Conservation (phyloP, 2,888 invertebrate species). For the Thyatira batis region DNA sequence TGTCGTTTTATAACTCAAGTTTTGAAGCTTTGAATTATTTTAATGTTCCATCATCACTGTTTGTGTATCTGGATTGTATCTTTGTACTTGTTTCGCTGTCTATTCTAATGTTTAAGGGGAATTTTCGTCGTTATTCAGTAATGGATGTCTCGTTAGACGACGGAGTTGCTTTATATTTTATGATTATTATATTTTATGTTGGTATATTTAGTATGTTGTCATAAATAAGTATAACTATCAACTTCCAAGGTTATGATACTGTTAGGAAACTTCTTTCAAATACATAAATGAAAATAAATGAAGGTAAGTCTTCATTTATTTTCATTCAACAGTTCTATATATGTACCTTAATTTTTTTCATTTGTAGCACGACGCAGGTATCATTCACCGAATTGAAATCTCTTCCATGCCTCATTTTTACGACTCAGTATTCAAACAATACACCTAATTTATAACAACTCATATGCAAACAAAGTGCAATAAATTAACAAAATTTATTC, state of each 20-base stretch:
- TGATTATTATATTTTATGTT: too few relatives aligned
- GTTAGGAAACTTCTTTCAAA: too few relatives aligned
- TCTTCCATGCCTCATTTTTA: too few relatives aligned
- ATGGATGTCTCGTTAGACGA: background rate
- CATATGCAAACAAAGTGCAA: background rate
- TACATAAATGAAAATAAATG: too few relatives aligned
- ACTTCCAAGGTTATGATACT: background rate
- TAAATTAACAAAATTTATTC: constrained; percentile 4
- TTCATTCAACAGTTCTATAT: too few relatives aligned
- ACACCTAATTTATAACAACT: background rate
- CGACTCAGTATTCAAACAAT: too few relatives aligned
- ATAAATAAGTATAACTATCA: too few relatives aligned
- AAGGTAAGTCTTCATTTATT: too few relatives aligned
- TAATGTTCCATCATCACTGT: background rate
- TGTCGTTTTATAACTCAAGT: constrained; percentile 2
- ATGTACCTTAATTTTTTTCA: too few relatives aligned
- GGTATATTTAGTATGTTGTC: too few relatives aligned
- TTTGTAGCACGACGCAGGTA: too few relatives aligned
- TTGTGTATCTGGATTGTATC: background rate
- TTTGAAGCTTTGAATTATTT: background rate
- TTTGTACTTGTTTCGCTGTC: background rate
- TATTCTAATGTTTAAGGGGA: background rate
- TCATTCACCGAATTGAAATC: too few relatives aligned
- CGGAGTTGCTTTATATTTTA: background rate
- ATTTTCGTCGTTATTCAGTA: background rate